Percentiles rank a stretch among this genome's conserved stretches.
These are phyloP conservation scores for Cerastoderma edule DNA, from an alignment of 2,888 invertebrate species.

Conservation along the genomic window DNA sequence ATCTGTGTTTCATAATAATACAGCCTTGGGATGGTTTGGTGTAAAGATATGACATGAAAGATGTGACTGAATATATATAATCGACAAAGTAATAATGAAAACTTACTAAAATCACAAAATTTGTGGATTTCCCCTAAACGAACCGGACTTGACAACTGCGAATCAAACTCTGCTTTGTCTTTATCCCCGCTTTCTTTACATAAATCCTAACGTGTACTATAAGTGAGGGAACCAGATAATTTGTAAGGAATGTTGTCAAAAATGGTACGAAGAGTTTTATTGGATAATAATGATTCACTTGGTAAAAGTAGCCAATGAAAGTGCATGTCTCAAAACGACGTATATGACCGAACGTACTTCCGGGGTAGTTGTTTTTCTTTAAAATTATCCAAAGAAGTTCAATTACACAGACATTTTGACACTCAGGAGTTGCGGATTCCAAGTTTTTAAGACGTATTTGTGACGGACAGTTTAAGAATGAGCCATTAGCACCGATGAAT, in stretches of 20 bases:
- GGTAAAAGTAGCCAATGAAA: slow-evolving; percentile 5
- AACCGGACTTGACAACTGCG: slow-evolving; percentile 5
- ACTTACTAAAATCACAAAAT: too few relatives aligned
- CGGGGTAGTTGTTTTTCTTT: slow-evolving; percentile 42
- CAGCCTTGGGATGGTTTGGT: too few relatives aligned
- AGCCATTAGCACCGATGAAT: slow-evolving; percentile 26
- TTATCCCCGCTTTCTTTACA: neutral
- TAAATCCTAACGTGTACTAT: too few relatives aligned
- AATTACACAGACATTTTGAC: slow-evolving; percentile 3
- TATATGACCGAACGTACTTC: slow-evolving; percentile 59
- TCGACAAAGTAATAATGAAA: too few relatives aligned
- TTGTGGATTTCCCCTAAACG: slow-evolving; percentile 7
- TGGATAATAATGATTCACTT: slow-evolving; percentile 11
- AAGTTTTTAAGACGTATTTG: neutral
- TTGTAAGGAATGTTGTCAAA: slow-evolving; percentile 10
- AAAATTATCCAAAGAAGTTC: neutral
- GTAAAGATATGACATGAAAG: too few relatives aligned
- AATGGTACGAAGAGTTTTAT: slow-evolving; percentile 14
- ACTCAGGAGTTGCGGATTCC: neutral
- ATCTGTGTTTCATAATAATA: too few relatives aligned
- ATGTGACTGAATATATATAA: too few relatives aligned
- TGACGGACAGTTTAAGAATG: neutral
- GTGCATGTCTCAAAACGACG: neutral
- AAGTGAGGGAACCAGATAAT: neutral
- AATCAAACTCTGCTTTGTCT: neutral